Base-by-base conservation (phyloP, 2,888 invertebrate species). In the Eilema sororculum region DNA sequence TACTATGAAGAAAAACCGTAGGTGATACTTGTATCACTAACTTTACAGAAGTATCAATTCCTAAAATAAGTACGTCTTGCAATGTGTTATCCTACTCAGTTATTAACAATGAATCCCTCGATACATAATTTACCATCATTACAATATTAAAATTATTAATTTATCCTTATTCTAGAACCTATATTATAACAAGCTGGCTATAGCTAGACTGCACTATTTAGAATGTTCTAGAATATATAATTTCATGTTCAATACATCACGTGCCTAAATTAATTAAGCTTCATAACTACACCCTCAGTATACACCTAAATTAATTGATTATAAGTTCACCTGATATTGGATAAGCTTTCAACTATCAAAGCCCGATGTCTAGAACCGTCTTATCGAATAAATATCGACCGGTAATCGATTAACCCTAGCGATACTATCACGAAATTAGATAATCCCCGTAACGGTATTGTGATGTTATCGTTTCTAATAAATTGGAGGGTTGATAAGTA, bases 341-440 rank as follows among this genome's bases (percentile, higher is more conserved):
- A 62, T 25, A 41, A 62, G 20, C 41, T 62, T 25, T 41, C 25
- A 16, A 62, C 25, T 1, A n/a, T n/a, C n/a, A 41, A 28, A 25
- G 24, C 6, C 4, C 3, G 24, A 16, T 24, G 41, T 41, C 25
- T 62, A 41, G 24, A 62, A 10, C 24, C n/a, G 62, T 16, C 20
- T 30, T 65, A 57, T 65, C 33, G 33, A 24, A 24, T 33, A 56
- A 16, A 30, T 65, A 65, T 56, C 13, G 13, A 41, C 20, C 10
- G 22, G 20, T 30, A 59, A 67, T 67, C 66, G 66, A 59, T 67
- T 66, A 66, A 25, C 20, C 16, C 33, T 33, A 56, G 30, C 33
- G 52, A 65, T 56, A 30, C 30, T 56, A 33, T 57, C 65, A 30
- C 0, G 57, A 33, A 56, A 56, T 56, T 33, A 56, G 33, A 65